A percentile compares a stretch with the other conserved stretches of the same genome.
Evolutionary conservation across 2,888 invertebrate species (phyloP).

Genomic region (Pemphredon lugubris): DNA sequence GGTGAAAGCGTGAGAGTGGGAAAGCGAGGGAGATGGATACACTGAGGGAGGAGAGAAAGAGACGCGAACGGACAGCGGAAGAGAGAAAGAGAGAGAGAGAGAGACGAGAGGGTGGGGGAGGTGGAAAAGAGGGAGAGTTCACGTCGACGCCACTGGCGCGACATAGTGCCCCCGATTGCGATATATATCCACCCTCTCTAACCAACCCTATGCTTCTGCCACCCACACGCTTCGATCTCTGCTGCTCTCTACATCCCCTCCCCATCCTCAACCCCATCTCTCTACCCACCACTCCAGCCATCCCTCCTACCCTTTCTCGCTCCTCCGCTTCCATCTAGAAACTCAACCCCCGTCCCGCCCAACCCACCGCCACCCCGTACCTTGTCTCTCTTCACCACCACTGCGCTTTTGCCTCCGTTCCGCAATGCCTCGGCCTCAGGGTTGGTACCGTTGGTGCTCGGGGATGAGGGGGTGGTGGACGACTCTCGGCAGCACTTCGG

Average conservation of each 20-base stretch:
- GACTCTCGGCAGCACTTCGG: constrained; percentile 60
- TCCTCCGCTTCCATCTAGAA: constrained; percentile 49
- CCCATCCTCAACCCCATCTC: constrained; percentile 47
- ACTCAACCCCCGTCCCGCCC: no score
- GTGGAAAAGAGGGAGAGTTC: constrained; percentile 45
- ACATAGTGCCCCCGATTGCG: constrained; percentile 79
- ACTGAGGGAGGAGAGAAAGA: constrained; percentile 15
- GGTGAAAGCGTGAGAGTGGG: neutral
- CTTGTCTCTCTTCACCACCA: constrained; percentile 55
- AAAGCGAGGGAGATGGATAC: neutral
- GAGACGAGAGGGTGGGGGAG: constrained; percentile 4
- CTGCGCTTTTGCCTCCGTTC: constrained; percentile 64
- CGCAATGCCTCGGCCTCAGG: constrained; percentile 62
- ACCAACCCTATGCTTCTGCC: constrained; percentile 73
- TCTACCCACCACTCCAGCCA: constrained; percentile 52
- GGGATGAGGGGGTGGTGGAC: constrained; percentile 38
- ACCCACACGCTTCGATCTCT: constrained; percentile 64
- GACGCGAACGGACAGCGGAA: constrained; percentile 1
- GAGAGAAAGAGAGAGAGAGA: neutral
- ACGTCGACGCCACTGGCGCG: constrained; percentile 72
- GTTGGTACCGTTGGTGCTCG: constrained; percentile 40
- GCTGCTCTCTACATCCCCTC: constrained; percentile 42
- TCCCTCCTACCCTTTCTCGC: constrained; percentile 41
- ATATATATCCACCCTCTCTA: constrained; percentile 72
- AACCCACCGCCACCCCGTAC: no score